Evolutionary conservation across 2,888 invertebrate species (phyloP).

Genomic region (Apamea sordens): DNA sequence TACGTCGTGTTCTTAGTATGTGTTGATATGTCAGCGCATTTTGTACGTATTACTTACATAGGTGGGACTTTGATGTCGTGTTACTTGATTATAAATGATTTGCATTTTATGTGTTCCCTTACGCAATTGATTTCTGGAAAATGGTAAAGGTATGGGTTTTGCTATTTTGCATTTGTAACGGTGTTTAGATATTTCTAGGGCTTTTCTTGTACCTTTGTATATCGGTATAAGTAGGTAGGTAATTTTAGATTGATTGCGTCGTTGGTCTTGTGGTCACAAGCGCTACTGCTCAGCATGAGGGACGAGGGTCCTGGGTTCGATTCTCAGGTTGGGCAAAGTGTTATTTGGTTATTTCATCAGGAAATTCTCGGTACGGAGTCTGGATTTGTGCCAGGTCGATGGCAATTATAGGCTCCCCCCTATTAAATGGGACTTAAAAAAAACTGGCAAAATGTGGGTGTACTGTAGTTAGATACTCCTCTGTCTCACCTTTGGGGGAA

Average conservation of each 20-base stretch:
- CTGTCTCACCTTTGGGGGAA: too few relatives aligned
- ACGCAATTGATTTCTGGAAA: conserved; percentile 41
- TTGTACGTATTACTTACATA: conserved; percentile 39
- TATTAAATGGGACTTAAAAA: too few relatives aligned
- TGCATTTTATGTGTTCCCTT: conserved; percentile 24
- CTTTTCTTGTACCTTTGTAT: neutral
- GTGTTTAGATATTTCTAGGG: conserved; percentile 5
- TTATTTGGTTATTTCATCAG: too few relatives aligned
- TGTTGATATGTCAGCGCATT: conserved; percentile 47
- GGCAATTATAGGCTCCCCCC: too few relatives aligned
- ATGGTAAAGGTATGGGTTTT: neutral
- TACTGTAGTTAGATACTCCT: too few relatives aligned
- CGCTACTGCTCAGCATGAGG: too few relatives aligned
- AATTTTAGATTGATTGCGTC: neutral
- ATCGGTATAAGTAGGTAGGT: neutral
- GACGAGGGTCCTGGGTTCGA: too few relatives aligned
- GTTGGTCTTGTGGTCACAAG: too few relatives aligned
- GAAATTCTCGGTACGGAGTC: too few relatives aligned
- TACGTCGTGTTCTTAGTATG: conserved; percentile 55
- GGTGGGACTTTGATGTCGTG: conserved; percentile 40
- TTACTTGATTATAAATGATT: conserved; percentile 47
- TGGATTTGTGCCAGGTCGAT: too few relatives aligned
- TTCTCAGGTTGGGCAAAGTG: too few relatives aligned
- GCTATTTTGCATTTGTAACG: conserved; percentile 5
- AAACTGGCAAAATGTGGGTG: too few relatives aligned